Evolutionary conservation across 1,140 invertebrate species (phyloP).

Genomic region (Laupala kohalensis): DNA sequence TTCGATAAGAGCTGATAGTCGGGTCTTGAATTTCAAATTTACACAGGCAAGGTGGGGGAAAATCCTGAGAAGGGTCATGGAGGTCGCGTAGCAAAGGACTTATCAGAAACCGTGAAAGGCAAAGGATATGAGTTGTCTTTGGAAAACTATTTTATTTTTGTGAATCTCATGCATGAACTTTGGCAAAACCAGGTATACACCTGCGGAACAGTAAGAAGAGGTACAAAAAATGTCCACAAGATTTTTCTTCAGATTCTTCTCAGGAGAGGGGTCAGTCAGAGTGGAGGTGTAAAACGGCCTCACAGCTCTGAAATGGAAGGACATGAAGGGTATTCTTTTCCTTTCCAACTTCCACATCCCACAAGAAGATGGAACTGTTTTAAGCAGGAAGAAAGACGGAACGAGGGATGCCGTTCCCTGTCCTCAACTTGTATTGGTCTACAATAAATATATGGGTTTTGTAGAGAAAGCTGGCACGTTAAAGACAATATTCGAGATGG

Average conservation of each 20-base stretch:
- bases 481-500: constrained; percentile 10
- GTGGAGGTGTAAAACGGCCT: constrained; percentile 24
- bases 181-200: neutral
- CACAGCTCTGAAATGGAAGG: constrained; percentile 27
- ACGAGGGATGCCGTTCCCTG: neutral
- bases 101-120: constrained; percentile 18
- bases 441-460: constrained; percentile 21
- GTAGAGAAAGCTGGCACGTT: constrained; percentile 12
- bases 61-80: constrained; percentile 14
- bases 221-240: neutral
- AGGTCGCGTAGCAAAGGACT: constrained; percentile 23
- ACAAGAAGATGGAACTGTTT: neutral
- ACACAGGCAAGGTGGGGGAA: constrained; percentile 17
- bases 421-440: constrained; percentile 17
- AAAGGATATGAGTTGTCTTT: constrained; percentile 23
- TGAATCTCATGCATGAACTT: neutral
- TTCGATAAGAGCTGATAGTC: constrained; percentile 15
- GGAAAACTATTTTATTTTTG: constrained; percentile 21
- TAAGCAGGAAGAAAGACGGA: constrained; percentile 4
- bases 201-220: constrained; percentile 1
- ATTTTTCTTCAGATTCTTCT: neutral
- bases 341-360: constrained; percentile 26
- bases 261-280: neutral
- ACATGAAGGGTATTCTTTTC: constrained; percentile 26
- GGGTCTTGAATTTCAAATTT: constrained; percentile 19